phyloP scores from a whole-genome alignment of 2,113 vertebrate genomes.

The Plectropomus leopardus region DNA sequence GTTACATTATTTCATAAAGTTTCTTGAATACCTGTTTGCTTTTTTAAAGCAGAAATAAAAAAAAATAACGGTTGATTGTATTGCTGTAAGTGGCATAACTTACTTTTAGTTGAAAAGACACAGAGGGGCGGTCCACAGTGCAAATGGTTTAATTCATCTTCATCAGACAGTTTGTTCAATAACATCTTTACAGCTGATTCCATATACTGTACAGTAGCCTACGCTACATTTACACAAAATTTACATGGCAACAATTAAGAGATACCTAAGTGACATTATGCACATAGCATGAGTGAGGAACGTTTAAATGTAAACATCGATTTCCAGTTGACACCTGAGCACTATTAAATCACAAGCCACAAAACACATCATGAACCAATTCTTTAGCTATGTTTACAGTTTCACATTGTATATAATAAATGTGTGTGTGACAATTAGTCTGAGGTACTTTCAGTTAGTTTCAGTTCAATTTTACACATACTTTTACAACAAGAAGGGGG shows the following conservation, averaged over 20 bases:
- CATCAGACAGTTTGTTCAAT: slow-evolving; percentile 49
- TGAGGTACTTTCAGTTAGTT: slow-evolving; percentile 64
- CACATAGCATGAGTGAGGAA: slow-evolving; percentile 49
- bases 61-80: neutral
- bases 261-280: slow-evolving; percentile 42
- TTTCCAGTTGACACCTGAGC: slow-evolving; percentile 77
- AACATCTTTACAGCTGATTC: slow-evolving; percentile 45
- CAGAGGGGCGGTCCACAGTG: slow-evolving; percentile 43
- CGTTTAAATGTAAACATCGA: slow-evolving; percentile 73
- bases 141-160: slow-evolving; percentile 68
- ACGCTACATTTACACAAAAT: slow-evolving; percentile 31
- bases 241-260: slow-evolving; percentile 45
- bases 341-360: slow-evolving; percentile 59
- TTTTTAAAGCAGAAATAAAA: slow-evolving; percentile 63
- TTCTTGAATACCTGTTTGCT: slow-evolving; percentile 47
- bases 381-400: slow-evolving; percentile 52
- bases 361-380: slow-evolving; percentile 47
- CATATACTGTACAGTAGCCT: slow-evolving; percentile 38
- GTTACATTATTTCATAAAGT: slow-evolving; percentile 41
- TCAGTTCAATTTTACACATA: slow-evolving; percentile 36
- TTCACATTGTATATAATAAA: slow-evolving; percentile 35
- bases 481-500: neutral
- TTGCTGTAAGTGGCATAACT: neutral
- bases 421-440: slow-evolving; percentile 41
- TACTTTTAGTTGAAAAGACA: neutral